Conservation (phyloP, 2,113 vertebrate species). For the Lichenostomus cassidix region DNA sequence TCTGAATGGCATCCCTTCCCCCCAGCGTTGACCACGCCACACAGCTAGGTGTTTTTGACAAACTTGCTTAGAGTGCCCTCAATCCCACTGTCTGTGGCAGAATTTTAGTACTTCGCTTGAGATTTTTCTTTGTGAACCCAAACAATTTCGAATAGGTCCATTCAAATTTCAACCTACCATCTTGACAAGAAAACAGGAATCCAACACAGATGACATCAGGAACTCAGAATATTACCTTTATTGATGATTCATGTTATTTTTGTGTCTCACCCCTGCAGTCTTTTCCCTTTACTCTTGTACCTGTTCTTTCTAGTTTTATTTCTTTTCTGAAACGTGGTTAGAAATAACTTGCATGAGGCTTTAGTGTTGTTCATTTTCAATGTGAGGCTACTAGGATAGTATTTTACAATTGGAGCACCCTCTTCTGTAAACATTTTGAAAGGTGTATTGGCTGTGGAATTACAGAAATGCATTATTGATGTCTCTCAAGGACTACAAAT, state of each 20-base stretch:
- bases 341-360: neutral
- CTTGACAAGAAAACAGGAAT: neutral
- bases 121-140: neutral
- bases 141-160: neutral
- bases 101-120: neutral
- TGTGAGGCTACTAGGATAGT: neutral
- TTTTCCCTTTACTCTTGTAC: neutral
- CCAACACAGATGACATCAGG: neutral
- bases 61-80: neutral
- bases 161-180: neutral
- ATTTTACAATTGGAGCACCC: neutral
- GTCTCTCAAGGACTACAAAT: neutral
- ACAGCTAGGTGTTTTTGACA: neutral
- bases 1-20: neutral
- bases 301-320: neutral
- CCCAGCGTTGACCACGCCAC: neutral
- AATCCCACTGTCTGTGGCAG: neutral
- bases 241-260: neutral
- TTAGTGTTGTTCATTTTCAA: neutral
- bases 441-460: neutral
- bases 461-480: neutral
- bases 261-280: neutral
- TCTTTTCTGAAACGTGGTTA: neutral
- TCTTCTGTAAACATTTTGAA: neutral
- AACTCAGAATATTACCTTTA: neutral